Evolutionary conservation across 2,113 vertebrate genomes (phyloP).

Genomic region (Sylvia atricapilla): DNA sequence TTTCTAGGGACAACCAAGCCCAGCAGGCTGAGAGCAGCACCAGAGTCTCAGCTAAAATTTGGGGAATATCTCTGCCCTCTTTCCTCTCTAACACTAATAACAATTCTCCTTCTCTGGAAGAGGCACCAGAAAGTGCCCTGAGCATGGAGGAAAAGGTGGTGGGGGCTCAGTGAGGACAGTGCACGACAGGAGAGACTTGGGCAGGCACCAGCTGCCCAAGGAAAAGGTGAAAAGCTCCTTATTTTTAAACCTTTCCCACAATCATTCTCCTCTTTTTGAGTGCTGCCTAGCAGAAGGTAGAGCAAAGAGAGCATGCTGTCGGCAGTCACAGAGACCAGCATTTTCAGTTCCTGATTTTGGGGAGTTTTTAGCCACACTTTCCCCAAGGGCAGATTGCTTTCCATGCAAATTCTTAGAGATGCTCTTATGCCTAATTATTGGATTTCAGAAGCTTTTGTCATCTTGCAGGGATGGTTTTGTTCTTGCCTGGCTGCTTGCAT

Average conservation of each 20-base stretch:
- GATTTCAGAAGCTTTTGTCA: slow-evolving; percentile 56
- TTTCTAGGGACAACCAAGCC: background rate
- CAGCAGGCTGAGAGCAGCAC: background rate
- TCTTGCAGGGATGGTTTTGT: slow-evolving; percentile 43
- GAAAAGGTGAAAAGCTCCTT: background rate
- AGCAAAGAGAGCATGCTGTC: accelerated
- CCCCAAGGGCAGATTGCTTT: background rate
- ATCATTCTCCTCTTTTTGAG: background rate
- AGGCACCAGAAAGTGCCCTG: background rate
- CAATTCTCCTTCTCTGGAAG: background rate
- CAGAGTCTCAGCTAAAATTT: background rate
- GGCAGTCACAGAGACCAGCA: accelerated
- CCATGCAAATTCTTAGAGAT: slow-evolving; percentile 21
- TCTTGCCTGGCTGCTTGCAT: slow-evolving; percentile 45
- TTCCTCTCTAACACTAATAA: background rate
- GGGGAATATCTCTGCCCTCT: background rate
- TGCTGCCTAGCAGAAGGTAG: background rate
- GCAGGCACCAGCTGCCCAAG: background rate
- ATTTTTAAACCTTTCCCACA: background rate
- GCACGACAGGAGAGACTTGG: background rate
- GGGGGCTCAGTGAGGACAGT: background rate
- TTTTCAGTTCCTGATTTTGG: slow-evolving; percentile 8
- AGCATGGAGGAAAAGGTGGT: background rate
- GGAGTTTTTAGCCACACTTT: slow-evolving; percentile 32
- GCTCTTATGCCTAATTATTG: slow-evolving; percentile 18